These are phyloP conservation scores for Harpagifer antarcticus DNA, from an alignment of 2,797 vertebrate genomes.

Conservation along the genomic window DNA sequence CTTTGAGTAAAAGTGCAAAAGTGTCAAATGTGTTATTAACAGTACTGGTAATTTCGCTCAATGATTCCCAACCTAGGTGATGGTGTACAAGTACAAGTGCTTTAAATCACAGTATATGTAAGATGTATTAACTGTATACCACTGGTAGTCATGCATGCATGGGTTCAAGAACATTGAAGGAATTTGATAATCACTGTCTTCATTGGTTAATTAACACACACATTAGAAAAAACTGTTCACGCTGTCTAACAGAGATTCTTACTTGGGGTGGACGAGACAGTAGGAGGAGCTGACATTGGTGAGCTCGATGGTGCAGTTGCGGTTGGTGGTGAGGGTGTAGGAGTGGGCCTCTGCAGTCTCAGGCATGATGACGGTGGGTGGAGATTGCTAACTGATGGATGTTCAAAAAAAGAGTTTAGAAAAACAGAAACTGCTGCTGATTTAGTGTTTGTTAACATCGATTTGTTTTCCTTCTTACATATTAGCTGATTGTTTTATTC, in stretches of 20 bases:
- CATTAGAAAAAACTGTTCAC: not conserved
- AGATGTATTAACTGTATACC: no score
- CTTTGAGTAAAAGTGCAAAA: not conserved
- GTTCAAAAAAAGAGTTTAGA: not conserved
- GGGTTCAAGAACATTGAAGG: not conserved
- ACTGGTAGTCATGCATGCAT: not conserved
- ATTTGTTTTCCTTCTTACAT: not conserved
- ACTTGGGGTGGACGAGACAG: conserved; percentile 77
- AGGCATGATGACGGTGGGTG: conserved; percentile 57
- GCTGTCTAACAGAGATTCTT: conserved; percentile 13
- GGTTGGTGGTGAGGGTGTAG: conserved; percentile 70
- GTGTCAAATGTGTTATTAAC: not conserved
- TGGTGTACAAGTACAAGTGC: no score
- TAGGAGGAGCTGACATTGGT: conserved; percentile 49
- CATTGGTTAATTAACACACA: not conserved
- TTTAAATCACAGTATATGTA: no score
- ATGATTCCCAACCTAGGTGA: not conserved
- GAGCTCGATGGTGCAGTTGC: conserved; percentile 77
- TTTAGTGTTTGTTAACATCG: not conserved
- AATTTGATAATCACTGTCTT: not conserved
- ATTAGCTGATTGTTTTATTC: no score
- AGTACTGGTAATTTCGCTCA: not conserved
- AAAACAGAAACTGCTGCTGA: not conserved
- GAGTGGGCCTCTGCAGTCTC: conserved; percentile 72
- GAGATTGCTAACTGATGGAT: not conserved